Percentiles rank a stretch among this genome's conserved stretches.
Evolutionary conservation across 1,140 invertebrate species (phyloP).

Genomic region (Drosophila setifemur): DNA sequence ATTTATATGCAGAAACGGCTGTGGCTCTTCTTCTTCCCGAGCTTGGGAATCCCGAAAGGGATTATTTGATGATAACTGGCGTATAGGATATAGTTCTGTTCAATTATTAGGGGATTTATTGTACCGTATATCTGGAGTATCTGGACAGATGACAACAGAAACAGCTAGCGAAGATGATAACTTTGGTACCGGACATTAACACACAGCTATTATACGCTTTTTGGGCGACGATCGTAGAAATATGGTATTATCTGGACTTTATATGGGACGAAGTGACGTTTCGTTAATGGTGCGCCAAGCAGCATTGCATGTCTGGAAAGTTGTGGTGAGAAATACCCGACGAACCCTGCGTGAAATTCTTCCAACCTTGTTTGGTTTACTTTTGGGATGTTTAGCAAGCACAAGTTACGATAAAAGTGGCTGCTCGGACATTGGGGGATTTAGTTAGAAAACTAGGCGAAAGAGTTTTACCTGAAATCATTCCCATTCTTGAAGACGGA

Average conservation of each 20-base stretch:
- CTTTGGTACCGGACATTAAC: slow-evolving; percentile 98
- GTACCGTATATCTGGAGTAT: slow-evolving; percentile 98
- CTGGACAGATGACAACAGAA: slow-evolving; percentile 99
- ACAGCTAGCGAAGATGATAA: slow-evolving; percentile 99
- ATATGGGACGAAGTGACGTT: slow-evolving; percentile 98
- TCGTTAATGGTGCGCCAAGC: slow-evolving; percentile 98
- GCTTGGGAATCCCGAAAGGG: slow-evolving; percentile 96
- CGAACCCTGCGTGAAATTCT: slow-evolving; percentile 98
- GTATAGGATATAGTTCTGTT: slow-evolving; percentile 97
- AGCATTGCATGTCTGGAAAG: slow-evolving; percentile 98
- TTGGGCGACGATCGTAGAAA: slow-evolving; percentile 95
- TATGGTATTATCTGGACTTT: slow-evolving; percentile 96
- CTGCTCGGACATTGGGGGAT: slow-evolving; percentile 97
- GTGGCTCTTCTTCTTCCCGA: slow-evolving; percentile 96
- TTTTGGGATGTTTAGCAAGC: slow-evolving; percentile 96
- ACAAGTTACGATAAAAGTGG: slow-evolving; percentile 97
- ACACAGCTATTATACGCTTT: slow-evolving; percentile 93
- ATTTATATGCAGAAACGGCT: slow-evolving; percentile 97
- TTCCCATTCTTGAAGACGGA: slow-evolving; percentile 97
- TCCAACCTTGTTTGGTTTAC: slow-evolving; percentile 94
- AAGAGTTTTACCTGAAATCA: slow-evolving; percentile 98
- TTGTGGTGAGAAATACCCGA: slow-evolving; percentile 98
- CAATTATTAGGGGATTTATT: slow-evolving; percentile 97
- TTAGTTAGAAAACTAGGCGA: slow-evolving; percentile 98
- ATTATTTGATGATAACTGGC: slow-evolving; percentile 98